These are phyloP conservation scores for Hiodon tergisus DNA, from an alignment of 2,113 vertebrate species.

Conservation along the genomic window DNA sequence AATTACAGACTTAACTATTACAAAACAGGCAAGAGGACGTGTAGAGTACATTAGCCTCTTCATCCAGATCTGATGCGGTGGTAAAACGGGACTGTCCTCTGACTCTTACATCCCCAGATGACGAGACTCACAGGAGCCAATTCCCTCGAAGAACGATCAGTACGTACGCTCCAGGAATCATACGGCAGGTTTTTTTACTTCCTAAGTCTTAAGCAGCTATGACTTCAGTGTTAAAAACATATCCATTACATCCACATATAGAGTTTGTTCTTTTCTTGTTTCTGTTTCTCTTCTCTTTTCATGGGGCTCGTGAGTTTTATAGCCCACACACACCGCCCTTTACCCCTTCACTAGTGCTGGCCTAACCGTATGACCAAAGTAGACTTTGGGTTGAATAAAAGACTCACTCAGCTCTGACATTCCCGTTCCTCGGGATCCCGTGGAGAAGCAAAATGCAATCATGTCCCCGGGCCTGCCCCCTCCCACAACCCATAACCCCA, in stretches of 20 bases:
- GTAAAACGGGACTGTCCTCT: too few relatives aligned
- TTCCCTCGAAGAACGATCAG: too few relatives aligned
- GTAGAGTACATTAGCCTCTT: too few relatives aligned
- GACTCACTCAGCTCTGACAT: constrained; percentile 1
- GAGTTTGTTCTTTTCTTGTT: neutral
- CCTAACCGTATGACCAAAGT: neutral
- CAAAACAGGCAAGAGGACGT: too few relatives aligned
- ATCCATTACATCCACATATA: neutral
- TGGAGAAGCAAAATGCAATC: neutral
- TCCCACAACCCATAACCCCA: neutral
- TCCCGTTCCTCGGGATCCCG: neutral
- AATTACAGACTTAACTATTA: too few relatives aligned
- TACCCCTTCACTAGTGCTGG: neutral
- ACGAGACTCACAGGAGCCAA: too few relatives aligned
- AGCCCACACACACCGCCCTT: neutral
- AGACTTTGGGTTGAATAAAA: neutral
- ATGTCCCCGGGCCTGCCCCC: neutral
- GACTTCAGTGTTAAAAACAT: too few relatives aligned
- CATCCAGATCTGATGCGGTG: too few relatives aligned
- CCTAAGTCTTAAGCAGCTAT: too few relatives aligned
- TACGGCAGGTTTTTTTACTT: too few relatives aligned
- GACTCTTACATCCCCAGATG: too few relatives aligned
- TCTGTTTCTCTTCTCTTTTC: neutral
- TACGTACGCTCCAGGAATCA: too few relatives aligned
- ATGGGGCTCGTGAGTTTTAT: neutral